phyloP scores from a whole-genome alignment of 2,888 invertebrate species.

The Bombylius discolor region DNA sequence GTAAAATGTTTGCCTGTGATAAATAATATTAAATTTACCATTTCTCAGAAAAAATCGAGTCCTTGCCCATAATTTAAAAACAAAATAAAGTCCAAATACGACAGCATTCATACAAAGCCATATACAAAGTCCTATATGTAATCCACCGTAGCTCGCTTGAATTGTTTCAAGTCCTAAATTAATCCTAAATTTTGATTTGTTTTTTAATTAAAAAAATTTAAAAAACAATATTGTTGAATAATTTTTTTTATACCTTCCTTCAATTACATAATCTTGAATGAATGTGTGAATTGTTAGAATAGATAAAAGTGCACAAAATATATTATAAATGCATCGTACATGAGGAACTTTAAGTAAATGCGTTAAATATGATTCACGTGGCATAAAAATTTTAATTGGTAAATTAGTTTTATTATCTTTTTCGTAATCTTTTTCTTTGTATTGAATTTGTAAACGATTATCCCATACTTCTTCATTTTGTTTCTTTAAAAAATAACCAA shows the following conservation, averaged over 20 bases:
- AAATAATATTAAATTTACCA: slow-evolving; percentile 17
- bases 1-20: too few relatives aligned
- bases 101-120: slow-evolving; percentile 42
- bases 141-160: slow-evolving; percentile 43
- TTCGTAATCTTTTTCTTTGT: not conserved
- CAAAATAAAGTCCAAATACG: slow-evolving; percentile 35
- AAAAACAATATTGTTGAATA: not conserved
- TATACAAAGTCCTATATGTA: slow-evolving; percentile 42
- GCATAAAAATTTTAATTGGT: slow-evolving; percentile 52
- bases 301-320: slow-evolving; percentile 65
- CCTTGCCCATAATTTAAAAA: slow-evolving; percentile 40
- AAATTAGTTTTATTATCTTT: slow-evolving; percentile 20
- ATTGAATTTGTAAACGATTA: slow-evolving; percentile 9
- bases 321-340: slow-evolving; percentile 71
- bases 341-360: slow-evolving; percentile 65
- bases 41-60: slow-evolving; percentile 20
- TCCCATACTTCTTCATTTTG: slow-evolving; percentile 13
- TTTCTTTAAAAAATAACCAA: slow-evolving; percentile 22
- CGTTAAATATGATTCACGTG: slow-evolving; percentile 66
- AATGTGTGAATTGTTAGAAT: slow-evolving; percentile 59
- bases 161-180: slow-evolving; percentile 48
- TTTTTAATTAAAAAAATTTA: not conserved
- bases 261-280: slow-evolving; percentile 57
- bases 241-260: slow-evolving; percentile 49
- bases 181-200: slow-evolving; percentile 30